Evolutionary conservation across 2,113 vertebrate genomes (phyloP).

Genomic region (Cyprichromis sp.): DNA sequence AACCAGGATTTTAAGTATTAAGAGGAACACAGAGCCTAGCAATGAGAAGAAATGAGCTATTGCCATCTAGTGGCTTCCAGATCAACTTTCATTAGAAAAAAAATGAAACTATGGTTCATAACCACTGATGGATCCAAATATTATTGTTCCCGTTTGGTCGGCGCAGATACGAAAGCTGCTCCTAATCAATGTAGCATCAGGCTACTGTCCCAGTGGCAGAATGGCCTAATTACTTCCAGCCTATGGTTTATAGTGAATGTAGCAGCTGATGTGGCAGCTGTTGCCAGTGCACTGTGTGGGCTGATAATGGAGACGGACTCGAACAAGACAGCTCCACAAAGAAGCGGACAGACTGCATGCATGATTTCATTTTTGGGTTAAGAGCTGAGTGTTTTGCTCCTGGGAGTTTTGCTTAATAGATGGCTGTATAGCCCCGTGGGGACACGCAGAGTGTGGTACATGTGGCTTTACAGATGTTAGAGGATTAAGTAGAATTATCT

Average conservation of each 20-base stretch:
- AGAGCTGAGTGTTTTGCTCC: not conserved
- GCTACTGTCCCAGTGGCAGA: constrained; percentile 19
- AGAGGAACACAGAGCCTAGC: not conserved
- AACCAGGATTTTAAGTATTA: not conserved
- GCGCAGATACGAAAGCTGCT: constrained; percentile 27
- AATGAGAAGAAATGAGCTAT: not conserved
- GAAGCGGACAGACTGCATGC: constrained; percentile 12
- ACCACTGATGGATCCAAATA: constrained; percentile 7
- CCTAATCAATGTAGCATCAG: constrained; percentile 38
- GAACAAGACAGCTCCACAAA: constrained; percentile 30
- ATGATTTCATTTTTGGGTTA: not conserved
- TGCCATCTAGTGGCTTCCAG: constrained; percentile 38
- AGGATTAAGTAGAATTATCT: constrained; percentile 19
- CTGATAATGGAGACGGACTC: constrained; percentile 40
- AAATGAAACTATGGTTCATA: not conserved
- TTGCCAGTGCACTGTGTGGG: constrained; percentile 3
- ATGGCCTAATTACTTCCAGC: constrained; percentile 33
- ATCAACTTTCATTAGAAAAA: not conserved
- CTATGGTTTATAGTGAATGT: constrained; percentile 19
- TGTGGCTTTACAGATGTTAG: constrained; percentile 31
- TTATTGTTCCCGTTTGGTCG: constrained; percentile 24
- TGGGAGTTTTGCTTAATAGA: not conserved
- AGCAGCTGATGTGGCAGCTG: constrained; percentile 57
- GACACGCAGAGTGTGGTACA: not conserved
- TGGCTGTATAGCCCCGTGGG: not conserved